These are phyloP conservation scores for Myiopsitta monachus DNA, from an alignment of 2,113 vertebrate genomes.

Conservation along the genomic window DNA sequence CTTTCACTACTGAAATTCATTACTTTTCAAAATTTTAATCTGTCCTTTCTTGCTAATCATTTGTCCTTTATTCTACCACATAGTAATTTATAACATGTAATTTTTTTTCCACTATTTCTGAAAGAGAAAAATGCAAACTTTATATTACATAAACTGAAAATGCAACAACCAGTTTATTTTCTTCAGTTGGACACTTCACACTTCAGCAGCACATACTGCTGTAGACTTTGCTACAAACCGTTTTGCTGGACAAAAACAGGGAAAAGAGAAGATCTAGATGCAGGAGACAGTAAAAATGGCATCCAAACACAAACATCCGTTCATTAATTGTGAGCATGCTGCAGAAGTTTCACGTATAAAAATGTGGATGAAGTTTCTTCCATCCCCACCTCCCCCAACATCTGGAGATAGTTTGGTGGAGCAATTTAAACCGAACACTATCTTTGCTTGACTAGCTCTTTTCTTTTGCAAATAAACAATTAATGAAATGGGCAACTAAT, in stretches of 20 bases:
- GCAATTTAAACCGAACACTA: conserved; percentile 72
- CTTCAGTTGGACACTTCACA: not conserved
- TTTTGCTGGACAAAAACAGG: not conserved
- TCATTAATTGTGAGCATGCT: conserved; percentile 22
- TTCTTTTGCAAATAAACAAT: conserved; percentile 80
- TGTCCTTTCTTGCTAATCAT: not conserved
- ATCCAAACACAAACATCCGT: conserved; percentile 42
- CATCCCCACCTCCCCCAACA: conserved; percentile 54
- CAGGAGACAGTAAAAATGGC: conserved; percentile 31
- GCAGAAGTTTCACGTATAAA: conserved; percentile 53
- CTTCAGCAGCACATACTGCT: conserved; percentile 19
- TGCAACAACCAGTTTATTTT: not conserved
- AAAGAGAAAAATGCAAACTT: not conserved
- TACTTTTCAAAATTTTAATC: not conserved
- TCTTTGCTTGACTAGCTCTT: conserved; percentile 71
- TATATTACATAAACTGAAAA: not conserved
- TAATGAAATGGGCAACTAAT: conserved; percentile 79
- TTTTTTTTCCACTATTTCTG: not conserved
- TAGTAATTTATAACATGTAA: not conserved
- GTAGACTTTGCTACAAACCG: conserved; percentile 29
- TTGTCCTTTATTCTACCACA: not conserved
- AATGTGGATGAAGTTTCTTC: conserved; percentile 52
- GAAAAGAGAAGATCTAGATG: conserved; percentile 39
- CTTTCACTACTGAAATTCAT: not conserved
- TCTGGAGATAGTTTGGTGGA: conserved; percentile 79